Conservation (phyloP, 2,888 invertebrate genomes). For the Subacronicta megacephala region DNA sequence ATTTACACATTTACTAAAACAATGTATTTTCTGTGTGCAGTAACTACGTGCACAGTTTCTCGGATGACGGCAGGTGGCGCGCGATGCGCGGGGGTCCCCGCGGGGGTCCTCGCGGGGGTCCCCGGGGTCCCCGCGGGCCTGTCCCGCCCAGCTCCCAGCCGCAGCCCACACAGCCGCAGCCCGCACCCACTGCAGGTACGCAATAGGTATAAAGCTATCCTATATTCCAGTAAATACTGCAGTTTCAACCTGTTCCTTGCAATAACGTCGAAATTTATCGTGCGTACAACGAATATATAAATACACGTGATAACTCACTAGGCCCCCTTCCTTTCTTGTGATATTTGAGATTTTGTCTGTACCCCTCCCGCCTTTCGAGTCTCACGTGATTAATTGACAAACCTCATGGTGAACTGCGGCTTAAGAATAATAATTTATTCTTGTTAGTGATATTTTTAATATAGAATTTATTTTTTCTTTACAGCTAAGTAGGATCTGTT, state of each 20-base stretch:
- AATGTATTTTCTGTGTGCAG: constrained; percentile 14
- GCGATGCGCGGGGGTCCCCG: constrained; percentile 73
- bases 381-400: no score
- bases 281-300: no score
- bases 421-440: no score
- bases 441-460: constrained; percentile 13
- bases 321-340: no score
- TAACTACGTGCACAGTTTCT: constrained; percentile 65
- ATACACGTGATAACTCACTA: no score
- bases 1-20: no score
- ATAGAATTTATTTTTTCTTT: constrained; percentile 59
- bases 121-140: constrained; percentile 38
- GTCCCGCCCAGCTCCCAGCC: constrained; percentile 37
- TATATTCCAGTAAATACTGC: not conserved
- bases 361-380: no score
- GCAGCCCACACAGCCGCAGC: constrained; percentile 39
- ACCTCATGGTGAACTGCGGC: no score
- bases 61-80: constrained; percentile 82
- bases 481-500: constrained; percentile 83
- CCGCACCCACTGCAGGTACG: constrained; percentile 44
- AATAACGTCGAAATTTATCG: no score
- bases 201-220: not conserved
- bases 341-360: no score
- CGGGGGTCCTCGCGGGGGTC: constrained; percentile 41
- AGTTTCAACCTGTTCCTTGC: no score